Conservation (phyloP, 2,888 invertebrate species). For the Philaethria dido region DNA sequence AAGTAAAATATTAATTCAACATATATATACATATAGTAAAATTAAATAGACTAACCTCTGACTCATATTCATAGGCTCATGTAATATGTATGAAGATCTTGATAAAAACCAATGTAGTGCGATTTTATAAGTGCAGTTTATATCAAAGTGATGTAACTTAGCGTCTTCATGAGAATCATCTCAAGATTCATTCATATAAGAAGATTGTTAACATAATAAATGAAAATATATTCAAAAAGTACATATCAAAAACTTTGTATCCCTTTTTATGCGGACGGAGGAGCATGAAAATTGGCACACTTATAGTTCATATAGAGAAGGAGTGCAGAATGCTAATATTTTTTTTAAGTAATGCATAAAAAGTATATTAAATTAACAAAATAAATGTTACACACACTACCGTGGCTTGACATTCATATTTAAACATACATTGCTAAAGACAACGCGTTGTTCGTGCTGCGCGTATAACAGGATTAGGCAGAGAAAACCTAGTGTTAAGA, state of each 20-base stretch:
- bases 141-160: conserved; percentile 18
- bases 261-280: too few relatives aligned
- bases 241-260: not conserved
- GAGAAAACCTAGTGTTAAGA: too few relatives aligned
- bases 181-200: not conserved
- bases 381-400: too few relatives aligned
- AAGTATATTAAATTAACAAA: too few relatives aligned
- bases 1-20: not conserved
- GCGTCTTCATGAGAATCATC: conserved; percentile 7
- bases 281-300: too few relatives aligned
- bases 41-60: not conserved
- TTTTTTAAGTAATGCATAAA: too few relatives aligned
- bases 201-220: conserved; percentile 8
- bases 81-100: conserved; percentile 22
- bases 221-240: not conserved
- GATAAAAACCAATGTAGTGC: conserved; percentile 18
- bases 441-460: too few relatives aligned
- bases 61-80: conserved; percentile 7
- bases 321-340: too few relatives aligned
- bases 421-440: too few relatives aligned
- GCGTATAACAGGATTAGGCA: too few relatives aligned
- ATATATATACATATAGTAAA: not conserved
- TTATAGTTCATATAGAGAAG: too few relatives aligned
- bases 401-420: too few relatives aligned
- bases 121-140: conserved; percentile 13